Percentiles rank a stretch among this genome's conserved stretches.
Conservation (phyloP, 2,797 vertebrate genomes). For the Malurus splendens region DNA sequence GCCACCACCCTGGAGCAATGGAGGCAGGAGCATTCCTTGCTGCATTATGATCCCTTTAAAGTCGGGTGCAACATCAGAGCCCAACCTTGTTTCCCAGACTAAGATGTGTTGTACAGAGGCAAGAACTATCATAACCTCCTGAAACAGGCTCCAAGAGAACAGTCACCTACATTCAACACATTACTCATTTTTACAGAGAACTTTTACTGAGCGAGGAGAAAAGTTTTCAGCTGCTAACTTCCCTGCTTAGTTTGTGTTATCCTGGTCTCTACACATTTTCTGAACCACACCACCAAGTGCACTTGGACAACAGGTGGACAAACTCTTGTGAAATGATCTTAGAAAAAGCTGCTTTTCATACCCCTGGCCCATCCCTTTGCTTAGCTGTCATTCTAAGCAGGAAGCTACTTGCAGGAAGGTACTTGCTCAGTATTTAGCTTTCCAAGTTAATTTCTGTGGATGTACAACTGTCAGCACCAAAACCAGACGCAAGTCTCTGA, state of each 20-base stretch:
- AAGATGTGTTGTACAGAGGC: no score
- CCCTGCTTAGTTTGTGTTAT: background rate
- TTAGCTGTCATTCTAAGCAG: background rate
- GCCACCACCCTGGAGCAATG: background rate
- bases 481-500: background rate
- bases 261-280: background rate
- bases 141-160: background rate
- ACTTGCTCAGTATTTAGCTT: background rate
- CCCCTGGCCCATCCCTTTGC: no score
- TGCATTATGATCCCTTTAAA: background rate
- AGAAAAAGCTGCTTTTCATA: background rate
- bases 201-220: background rate
- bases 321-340: background rate
- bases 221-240: background rate
- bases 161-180: accelerated
- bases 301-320: background rate
- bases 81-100: background rate
- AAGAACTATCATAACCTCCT: background rate
- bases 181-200: accelerated
- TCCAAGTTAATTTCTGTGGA: background rate
- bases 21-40: background rate
- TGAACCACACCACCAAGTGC: background rate
- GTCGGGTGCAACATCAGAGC: accelerated
- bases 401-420: background rate
- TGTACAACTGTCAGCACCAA: background rate